These are phyloP conservation scores for Chiridota heheva DNA, from an alignment of 35 echinoderm and acorn worm genomes.

Conservation along the genomic window DNA sequence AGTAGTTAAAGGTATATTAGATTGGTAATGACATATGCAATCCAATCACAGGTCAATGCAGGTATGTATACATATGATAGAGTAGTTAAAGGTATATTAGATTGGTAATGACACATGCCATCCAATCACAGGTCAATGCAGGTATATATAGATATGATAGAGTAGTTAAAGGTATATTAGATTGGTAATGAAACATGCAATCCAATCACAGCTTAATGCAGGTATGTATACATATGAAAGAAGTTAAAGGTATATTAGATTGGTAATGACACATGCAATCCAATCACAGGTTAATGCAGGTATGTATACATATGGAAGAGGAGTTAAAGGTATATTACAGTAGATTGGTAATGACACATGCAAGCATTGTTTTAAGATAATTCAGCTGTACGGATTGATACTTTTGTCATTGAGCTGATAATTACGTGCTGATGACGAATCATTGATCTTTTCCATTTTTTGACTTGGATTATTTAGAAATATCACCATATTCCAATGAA, in stretches of 20 bases:
- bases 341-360: conserved; percentile 59
- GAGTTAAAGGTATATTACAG: too few relatives aligned
- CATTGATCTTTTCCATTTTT: too few relatives aligned
- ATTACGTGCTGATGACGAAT: too few relatives aligned
- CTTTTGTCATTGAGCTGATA: too few relatives aligned
- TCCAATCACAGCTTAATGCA: conserved; percentile 66
- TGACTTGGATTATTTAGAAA: too few relatives aligned
- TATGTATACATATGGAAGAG: conserved; percentile 9
- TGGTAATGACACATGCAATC: conserved; percentile 61
- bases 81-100: too few relatives aligned
- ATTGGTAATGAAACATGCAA: conserved; percentile 64
- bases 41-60: conserved; percentile 68
- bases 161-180: too few relatives aligned
- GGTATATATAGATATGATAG: conserved; percentile 18
- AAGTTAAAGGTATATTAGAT: too few relatives aligned
- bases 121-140: conserved; percentile 68
- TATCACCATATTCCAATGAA: too few relatives aligned
- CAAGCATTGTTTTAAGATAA: too few relatives aligned
- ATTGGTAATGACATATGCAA: conserved; percentile 64
- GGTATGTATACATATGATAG: conserved; percentile 22
- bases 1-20: too few relatives aligned
- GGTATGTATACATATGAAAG: conserved; percentile 22
- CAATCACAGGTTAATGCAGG: conserved; percentile 72
- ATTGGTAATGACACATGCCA: conserved; percentile 64
- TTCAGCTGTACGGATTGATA: too few relatives aligned